Conservation (phyloP, 2,113 vertebrate genomes). For the Toxotes chatareus region DNA sequence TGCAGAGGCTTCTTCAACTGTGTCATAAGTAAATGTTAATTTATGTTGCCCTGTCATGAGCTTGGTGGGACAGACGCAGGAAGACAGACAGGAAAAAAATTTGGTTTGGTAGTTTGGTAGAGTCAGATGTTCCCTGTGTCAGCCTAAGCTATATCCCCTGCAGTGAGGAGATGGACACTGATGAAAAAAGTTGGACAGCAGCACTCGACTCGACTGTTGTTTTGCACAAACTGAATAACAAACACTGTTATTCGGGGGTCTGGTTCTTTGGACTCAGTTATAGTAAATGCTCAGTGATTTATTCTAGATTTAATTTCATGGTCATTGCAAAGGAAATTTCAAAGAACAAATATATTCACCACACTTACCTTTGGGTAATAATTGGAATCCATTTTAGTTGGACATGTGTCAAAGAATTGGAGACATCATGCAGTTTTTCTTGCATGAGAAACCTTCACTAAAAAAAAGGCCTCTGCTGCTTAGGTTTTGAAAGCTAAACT, state of each 20-base stretch:
- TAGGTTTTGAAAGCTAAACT: constrained; percentile 29
- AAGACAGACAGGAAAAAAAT: constrained; percentile 19
- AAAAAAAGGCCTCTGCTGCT: constrained; percentile 24
- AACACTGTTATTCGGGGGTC: not conserved
- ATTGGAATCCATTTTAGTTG: constrained; percentile 14
- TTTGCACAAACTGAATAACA: constrained; percentile 26
- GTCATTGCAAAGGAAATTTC: constrained; percentile 10
- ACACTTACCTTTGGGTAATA: constrained; percentile 4
- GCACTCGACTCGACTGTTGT: constrained; percentile 9
- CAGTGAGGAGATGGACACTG: constrained; percentile 44
- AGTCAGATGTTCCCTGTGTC: constrained; percentile 55
- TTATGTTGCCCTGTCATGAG: constrained; percentile 39
- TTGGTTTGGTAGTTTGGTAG: constrained; percentile 37
- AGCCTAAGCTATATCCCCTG: constrained; percentile 23
- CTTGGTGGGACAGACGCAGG: constrained; percentile 11
- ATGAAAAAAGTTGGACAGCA: constrained; percentile 44
- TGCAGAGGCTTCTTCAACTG: constrained; percentile 26
- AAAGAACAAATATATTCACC: constrained; percentile 6
- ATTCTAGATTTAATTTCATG: constrained; percentile 30
- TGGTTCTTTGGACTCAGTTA: constrained; percentile 28
- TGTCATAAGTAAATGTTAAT: constrained; percentile 45
- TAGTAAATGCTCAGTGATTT: constrained; percentile 13
- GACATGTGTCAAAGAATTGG: constrained; percentile 4
- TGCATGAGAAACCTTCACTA: not conserved
- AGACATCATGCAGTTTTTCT: constrained; percentile 18